These are phyloP conservation scores for Phaenicophaeus curvirostris DNA, from an alignment of 2,797 vertebrate genomes.

Conservation along the genomic window DNA sequence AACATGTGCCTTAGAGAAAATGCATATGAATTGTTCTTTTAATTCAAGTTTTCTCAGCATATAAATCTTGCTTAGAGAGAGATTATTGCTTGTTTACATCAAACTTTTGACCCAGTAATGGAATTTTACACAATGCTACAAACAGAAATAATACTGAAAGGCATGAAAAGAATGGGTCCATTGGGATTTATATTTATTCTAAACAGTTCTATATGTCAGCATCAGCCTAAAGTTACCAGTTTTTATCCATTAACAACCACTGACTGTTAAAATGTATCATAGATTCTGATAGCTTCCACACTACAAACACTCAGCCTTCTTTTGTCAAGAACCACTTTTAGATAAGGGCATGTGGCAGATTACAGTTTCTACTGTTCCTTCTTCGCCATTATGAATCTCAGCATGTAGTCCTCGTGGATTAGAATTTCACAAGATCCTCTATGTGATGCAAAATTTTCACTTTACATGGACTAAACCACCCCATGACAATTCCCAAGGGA, in stretches of 20 bases:
- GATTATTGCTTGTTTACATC: constrained; percentile 7
- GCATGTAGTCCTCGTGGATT: constrained; percentile 52
- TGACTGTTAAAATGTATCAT: constrained; percentile 46
- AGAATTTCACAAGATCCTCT: constrained; percentile 50
- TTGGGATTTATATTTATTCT: not conserved
- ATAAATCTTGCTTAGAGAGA: not conserved
- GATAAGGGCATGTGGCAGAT: constrained; percentile 55
- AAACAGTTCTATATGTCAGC: not conserved
- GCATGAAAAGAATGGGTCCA: not conserved
- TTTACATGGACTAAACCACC: constrained; percentile 45
- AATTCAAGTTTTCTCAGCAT: not conserved
- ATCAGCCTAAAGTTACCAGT: not conserved
- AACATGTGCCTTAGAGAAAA: not conserved
- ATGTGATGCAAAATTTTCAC: constrained; percentile 53
- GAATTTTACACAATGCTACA: not conserved
- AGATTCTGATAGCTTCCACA: not conserved
- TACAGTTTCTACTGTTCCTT: constrained; percentile 63
- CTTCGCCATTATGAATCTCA: constrained; percentile 54
- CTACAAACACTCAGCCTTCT: constrained; percentile 18
- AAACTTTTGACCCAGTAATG: not conserved
- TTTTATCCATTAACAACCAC: constrained; percentile 39
- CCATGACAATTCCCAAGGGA: constrained; percentile 48
- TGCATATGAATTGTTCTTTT: not conserved
- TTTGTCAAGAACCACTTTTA: constrained; percentile 52
- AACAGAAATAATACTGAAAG: not conserved